Evolutionary conservation across 2,888 invertebrate genomes (phyloP).

Genomic region (Lobophora halterata): DNA sequence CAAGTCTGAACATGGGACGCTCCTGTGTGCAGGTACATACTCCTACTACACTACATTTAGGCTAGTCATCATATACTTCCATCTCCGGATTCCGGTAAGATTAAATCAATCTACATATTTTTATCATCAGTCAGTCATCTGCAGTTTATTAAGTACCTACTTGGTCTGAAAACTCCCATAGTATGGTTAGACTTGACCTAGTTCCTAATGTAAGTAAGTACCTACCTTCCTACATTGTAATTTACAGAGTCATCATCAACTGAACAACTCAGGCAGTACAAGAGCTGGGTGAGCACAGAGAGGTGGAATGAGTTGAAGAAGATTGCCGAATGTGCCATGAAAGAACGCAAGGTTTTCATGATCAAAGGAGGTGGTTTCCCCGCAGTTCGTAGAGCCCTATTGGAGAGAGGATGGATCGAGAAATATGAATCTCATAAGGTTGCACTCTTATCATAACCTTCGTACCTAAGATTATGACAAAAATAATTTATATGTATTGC

Average conservation of each 20-base stretch:
- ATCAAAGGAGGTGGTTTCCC: slow-evolving; percentile 87
- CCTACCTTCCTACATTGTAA: slow-evolving; percentile 10
- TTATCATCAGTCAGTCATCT: no score
- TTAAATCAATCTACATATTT: no score
- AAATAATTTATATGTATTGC: no score
- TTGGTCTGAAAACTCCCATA: no score
- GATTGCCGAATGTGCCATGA: slow-evolving; percentile 83
- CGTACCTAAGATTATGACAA: no score
- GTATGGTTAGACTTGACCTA: no score
- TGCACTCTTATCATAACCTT: no score
- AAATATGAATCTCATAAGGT: slow-evolving; percentile 81
- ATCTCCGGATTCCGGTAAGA: no score
- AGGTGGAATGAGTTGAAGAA: slow-evolving; percentile 83
- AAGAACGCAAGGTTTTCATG: slow-evolving; percentile 84
- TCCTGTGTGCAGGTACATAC: slow-evolving; percentile 40
- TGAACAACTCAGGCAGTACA: slow-evolving; percentile 71
- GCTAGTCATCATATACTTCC: no score
- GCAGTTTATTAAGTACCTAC: not conserved
- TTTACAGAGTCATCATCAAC: slow-evolving; percentile 45
- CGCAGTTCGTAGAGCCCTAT: slow-evolving; percentile 84
- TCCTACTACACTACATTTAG: no score
- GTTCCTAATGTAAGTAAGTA: not conserved
- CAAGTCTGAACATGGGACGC: slow-evolving; percentile 70
- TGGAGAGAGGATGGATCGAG: slow-evolving; percentile 87
- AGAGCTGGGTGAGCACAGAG: slow-evolving; percentile 82